Base-by-base conservation (phyloP, 2,888 invertebrate species). In the Rhaphigaster nebulosa region DNA sequence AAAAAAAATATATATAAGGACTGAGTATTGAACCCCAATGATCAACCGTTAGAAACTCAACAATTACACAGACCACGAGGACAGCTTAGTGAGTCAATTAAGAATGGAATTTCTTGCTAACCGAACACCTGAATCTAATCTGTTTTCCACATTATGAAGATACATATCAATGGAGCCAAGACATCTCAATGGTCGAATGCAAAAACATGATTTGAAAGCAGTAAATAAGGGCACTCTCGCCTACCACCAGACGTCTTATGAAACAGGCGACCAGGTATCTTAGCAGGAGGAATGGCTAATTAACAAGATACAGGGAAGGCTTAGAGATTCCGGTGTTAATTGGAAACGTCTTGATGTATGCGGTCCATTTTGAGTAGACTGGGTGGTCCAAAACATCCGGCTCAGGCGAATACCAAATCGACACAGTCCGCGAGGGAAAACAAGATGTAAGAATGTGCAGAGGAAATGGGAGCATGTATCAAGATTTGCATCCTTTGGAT, bases 271-370 rank as follows among this genome's bases (percentile, higher is more conserved):
- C 54, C 54, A 23, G 23, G 13, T 54, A 18, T 54, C 54, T 23
- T 54, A 60, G 60, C 65, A 10, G 3, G 29, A 34, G 29, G 29
- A 65, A 65, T 65, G 3, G 65, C 15, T 65, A 65, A 65, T 65
- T 65, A 65, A 65, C 15, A 18, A 65, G 65, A 65, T 65, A 65
- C 65, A 18, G 15, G 18, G 29, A n/a, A 65, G 65, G 65, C 29
- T 65, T 65, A 29, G 29, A 15, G 65, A 34, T 65, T 29, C 29
- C 29, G 29, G n/a, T 65, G 65, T 65, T 65, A 65, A 65, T 65
- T 65, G 65, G 65, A 65, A 65, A 29, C 65, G 29, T 29, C 65
- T 65, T 65, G 29, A 65, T 65, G 65, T 65, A 65, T 65, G 65
- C 29, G 65, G 29, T 34, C 65, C 65, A 65, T 65, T 65, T 65